Evolutionary conservation across 2,888 invertebrate genomes (phyloP), one percentile per base, ranked within the genome.

Genomic region (Stenchaetothrips biformis): DNA sequence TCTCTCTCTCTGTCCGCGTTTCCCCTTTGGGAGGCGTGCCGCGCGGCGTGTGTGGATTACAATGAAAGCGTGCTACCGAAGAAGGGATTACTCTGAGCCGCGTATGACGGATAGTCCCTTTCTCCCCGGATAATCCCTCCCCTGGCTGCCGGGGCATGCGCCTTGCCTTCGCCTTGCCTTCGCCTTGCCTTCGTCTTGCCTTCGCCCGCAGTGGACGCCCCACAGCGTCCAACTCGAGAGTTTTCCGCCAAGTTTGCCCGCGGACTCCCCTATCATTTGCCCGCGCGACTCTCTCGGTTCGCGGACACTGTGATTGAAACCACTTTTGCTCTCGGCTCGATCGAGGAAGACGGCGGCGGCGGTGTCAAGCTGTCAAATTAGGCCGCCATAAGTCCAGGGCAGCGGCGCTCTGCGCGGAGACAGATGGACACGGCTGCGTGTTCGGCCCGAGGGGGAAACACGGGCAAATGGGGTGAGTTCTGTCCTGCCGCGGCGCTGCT

Each of bases 51-150:
- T 53, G 53, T 9, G 53, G 53, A 53, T 53, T 53, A 53, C 53
- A 53, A 53, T 53, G 53, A 53, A 53, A 53, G 53, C 53, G 53
- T 53, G 53, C 53, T 16, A 16, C 53, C 53, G 53, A 16, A 53
- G 53, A 2, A 2, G 53, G 13, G 53, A 9, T 16, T 53, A 37
- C 53, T 53, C 13, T 53, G 53, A 53, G 53, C 9, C 53, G 9
- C 21, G 67, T 21, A 21, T 21, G 67, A 53, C 53, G 53, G 53
- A 53, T 53, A 16, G 53, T 16, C 53, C 13, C 53, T 53, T 53
- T 53, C 53, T 53, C 53, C 53, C 6, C 53, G 67, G 67, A 67
- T 67, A 67, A 67, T 67, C 67, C 67, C 67, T 21, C n/a, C n/a
- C 0, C 21, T 21, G 21, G 18, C 67, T 67, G 67, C 67, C 67